Evolutionary conservation across 2,888 invertebrate species (phyloP).

Genomic region (Drosophila gaucha): DNA sequence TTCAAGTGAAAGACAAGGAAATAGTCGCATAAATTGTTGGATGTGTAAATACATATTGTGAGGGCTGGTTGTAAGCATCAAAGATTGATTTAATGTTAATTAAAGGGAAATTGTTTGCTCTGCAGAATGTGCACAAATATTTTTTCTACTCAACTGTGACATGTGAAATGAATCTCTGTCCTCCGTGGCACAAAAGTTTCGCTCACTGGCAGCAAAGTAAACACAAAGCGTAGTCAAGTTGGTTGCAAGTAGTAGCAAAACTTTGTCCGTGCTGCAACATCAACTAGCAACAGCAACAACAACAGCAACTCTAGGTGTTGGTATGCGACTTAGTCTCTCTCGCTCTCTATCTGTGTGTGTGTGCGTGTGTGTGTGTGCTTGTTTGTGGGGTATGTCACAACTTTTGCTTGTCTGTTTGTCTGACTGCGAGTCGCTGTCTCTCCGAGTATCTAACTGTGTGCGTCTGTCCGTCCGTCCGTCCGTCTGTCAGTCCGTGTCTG

Average conservation of each 20-base stretch:
- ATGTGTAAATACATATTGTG: slow-evolving; percentile 2
- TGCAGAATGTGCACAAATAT: slow-evolving; percentile 57
- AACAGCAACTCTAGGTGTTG: slow-evolving; percentile 48
- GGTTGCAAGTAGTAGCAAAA: slow-evolving; percentile 62
- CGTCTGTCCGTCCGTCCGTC: slow-evolving; percentile 6
- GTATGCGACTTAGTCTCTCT: slow-evolving; percentile 25
- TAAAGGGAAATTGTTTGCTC: slow-evolving; percentile 69
- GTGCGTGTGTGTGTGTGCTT: slow-evolving; percentile 17
- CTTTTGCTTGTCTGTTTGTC: slow-evolving; percentile 62
- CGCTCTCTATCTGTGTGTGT: background rate
- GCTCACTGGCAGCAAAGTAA: slow-evolving; percentile 60
- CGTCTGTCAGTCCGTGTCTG: slow-evolving; percentile 16
- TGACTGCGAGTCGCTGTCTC: slow-evolving; percentile 41
- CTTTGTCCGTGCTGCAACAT: slow-evolving; percentile 51
- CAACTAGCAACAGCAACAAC: slow-evolving; percentile 33
- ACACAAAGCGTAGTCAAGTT: slow-evolving; percentile 55
- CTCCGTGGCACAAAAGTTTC: slow-evolving; percentile 47
- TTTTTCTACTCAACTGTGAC: slow-evolving; percentile 47
- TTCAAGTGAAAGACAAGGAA: slow-evolving; percentile 31
- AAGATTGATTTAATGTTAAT: slow-evolving; percentile 74
- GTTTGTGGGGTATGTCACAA: slow-evolving; percentile 65
- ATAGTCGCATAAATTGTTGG: slow-evolving; percentile 37
- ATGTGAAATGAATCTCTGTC: slow-evolving; percentile 72
- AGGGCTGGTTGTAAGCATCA: slow-evolving; percentile 32
- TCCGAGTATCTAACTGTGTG: slow-evolving; percentile 32